Percentiles rank a stretch among this genome's conserved stretches.
phyloP scores from a whole-genome alignment of 2,797 vertebrate species.

The Megaceryle alcyon region DNA sequence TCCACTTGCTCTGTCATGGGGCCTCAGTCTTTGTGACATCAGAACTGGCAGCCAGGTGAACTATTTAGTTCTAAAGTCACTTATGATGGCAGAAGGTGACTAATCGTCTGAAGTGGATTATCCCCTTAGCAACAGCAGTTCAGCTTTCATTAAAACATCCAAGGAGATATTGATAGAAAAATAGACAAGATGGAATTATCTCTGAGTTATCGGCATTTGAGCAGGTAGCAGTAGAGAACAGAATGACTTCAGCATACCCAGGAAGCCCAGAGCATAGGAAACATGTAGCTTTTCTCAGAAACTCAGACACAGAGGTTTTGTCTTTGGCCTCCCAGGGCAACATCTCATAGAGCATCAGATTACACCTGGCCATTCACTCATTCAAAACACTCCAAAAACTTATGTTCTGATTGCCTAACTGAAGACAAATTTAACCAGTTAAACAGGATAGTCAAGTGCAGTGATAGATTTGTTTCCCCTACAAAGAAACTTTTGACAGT shows the following conservation, averaged over 20 bases:
- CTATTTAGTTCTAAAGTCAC: not conserved
- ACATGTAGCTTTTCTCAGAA: not conserved
- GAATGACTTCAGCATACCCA: not conserved
- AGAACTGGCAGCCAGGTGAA: not conserved
- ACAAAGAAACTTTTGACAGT: not conserved
- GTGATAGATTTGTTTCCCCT: not conserved
- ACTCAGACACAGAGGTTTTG: not conserved
- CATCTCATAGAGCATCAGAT: not conserved
- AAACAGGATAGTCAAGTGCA: not conserved
- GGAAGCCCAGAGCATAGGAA: not conserved
- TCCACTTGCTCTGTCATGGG: not conserved
- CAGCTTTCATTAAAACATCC: not conserved
- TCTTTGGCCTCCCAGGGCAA: not conserved
- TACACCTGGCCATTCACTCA: not conserved
- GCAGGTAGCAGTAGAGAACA: not conserved
- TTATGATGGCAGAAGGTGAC: not conserved
- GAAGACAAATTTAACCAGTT: not conserved
- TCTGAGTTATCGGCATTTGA: not conserved
- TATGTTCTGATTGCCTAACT: not conserved
- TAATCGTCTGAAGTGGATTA: constrained; percentile 32
- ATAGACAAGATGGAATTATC: not conserved
- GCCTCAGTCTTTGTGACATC: not conserved
- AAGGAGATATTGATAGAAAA: not conserved
- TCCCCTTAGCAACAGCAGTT: not conserved
- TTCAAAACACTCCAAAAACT: not conserved